Evolutionary conservation across 2,797 vertebrate genomes (phyloP), one percentile per base, ranked within the genome.

Genomic region (Peromyscus melanophrys): DNA sequence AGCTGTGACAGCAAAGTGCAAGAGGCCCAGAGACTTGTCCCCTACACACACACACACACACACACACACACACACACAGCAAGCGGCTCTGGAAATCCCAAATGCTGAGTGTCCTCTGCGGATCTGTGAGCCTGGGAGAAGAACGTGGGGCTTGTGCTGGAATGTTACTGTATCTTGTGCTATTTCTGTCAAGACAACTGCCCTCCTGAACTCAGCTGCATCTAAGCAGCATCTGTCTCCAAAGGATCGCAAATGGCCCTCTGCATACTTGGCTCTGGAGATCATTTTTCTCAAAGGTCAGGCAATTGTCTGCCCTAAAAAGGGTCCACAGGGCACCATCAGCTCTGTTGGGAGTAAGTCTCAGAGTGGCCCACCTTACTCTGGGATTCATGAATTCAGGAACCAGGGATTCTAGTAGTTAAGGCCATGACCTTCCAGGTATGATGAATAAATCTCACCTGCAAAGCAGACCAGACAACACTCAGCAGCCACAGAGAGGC

Each of bases 381-480:
- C 23, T 25, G 34, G 37, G 49, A 37, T n/a, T 75, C 1, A 4
- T 4, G 49, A 1, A 17, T 52, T 67, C 34, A 11, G 34, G 73
- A 43, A 25, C 61, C 65, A 6, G 14, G 46, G 9, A 37, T 25
- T 31, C 40, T 7, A 40, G 4, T 34, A 3, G 4, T 88, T 73
- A 27, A 19, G 23, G 31, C 19, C 27, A 40, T 63, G 43, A 11
- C 27, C 52, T 25, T 61, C 57, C 5, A 31, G 57, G 59, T 27
- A 8, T 4, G 21, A 29, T 16, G 61, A 46, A 17, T 1, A 37
- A 65, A 13, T 1, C 29, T 55, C 1, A 0, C 37, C 29, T 37
- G 25, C 10, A 9, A 46, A 78, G 34, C 27, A 17, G 7, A 12
- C 1, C 21, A 2, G 1, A 16, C 1, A 8, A 2, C 0, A 17